Conservation (phyloP, 2,797 vertebrate genomes). For the Melanotaenia pygmaea region DNA sequence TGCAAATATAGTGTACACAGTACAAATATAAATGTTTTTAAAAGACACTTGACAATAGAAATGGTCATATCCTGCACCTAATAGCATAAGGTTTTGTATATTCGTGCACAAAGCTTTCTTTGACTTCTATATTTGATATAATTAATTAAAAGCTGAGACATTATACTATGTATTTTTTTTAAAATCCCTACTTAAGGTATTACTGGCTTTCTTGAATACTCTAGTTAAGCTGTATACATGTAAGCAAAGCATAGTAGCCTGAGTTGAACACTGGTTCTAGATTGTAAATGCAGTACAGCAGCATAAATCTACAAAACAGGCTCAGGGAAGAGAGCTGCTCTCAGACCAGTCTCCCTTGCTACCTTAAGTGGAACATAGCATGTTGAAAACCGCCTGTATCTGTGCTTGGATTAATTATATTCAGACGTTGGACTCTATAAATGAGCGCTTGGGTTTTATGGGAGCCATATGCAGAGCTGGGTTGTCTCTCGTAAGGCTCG, state of each 20-base stretch:
- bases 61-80: conserved; percentile 72
- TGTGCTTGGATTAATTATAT: conserved; percentile 57
- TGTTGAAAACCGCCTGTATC: conserved; percentile 50
- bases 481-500: conserved; percentile 84
- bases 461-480: conserved; percentile 85
- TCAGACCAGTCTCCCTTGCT: conserved; percentile 61
- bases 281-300: conserved; percentile 75
- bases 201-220: conserved; percentile 66
- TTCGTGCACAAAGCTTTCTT: conserved; percentile 74
- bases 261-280: conserved; percentile 77
- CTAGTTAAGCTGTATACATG: conserved; percentile 66
- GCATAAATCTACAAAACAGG: conserved; percentile 73
- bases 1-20: conserved; percentile 77
- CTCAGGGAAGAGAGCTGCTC: conserved; percentile 55
- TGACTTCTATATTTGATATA: conserved; percentile 61
- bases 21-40: conserved; percentile 84
- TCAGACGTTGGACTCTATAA: conserved; percentile 97
- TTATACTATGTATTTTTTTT: conserved; percentile 51
- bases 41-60: conserved; percentile 76
- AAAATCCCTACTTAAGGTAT: conserved; percentile 66
- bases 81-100: conserved; percentile 65
- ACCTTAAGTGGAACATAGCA: conserved; percentile 59
- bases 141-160: conserved; percentile 67
- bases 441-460: conserved; percentile 95
- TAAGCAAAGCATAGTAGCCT: conserved; percentile 75